These are phyloP conservation scores for Coreoperca whiteheadi DNA, from an alignment of 2,113 vertebrate species.

Conservation along the genomic window DNA sequence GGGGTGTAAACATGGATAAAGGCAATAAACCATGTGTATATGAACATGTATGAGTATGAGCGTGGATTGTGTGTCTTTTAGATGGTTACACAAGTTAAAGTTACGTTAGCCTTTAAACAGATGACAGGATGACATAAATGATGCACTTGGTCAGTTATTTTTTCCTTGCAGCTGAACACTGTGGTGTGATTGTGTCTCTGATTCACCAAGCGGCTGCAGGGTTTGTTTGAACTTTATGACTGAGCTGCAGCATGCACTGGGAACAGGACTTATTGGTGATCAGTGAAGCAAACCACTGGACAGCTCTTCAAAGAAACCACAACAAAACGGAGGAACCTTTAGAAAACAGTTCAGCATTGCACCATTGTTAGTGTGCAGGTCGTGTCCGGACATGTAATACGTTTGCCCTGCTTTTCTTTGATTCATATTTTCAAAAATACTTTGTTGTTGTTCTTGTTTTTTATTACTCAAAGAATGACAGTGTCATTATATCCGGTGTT, in stretches of 20 bases:
- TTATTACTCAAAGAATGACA: neutral
- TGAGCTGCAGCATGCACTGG: constrained; percentile 12
- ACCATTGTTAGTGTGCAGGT: neutral
- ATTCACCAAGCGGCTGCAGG: constrained; percentile 25
- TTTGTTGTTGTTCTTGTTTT: neutral
- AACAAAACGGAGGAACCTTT: constrained; percentile 43
- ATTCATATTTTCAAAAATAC: constrained; percentile 12
- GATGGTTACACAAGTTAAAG: neutral
- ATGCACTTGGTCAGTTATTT: constrained; percentile 37
- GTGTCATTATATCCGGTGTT: neutral
- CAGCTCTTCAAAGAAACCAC: constrained; percentile 60
- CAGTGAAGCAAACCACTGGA: constrained; percentile 59
- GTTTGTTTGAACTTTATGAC: constrained; percentile 52
- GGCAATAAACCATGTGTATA: neutral
- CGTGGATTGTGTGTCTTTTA: neutral
- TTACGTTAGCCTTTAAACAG: neutral
- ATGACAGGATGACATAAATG: constrained; percentile 32
- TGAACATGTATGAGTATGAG: neutral
- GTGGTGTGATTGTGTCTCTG: constrained; percentile 29
- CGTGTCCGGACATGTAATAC: constrained; percentile 1
- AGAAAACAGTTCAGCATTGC: constrained; percentile 35
- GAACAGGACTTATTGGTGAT: constrained; percentile 55
- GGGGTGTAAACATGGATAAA: constrained; percentile 4
- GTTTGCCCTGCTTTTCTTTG: neutral
- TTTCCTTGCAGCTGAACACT: constrained; percentile 29